These are phyloP conservation scores for Tinea trinotella DNA, from an alignment of 2,888 invertebrate genomes.

Conservation along the genomic window DNA sequence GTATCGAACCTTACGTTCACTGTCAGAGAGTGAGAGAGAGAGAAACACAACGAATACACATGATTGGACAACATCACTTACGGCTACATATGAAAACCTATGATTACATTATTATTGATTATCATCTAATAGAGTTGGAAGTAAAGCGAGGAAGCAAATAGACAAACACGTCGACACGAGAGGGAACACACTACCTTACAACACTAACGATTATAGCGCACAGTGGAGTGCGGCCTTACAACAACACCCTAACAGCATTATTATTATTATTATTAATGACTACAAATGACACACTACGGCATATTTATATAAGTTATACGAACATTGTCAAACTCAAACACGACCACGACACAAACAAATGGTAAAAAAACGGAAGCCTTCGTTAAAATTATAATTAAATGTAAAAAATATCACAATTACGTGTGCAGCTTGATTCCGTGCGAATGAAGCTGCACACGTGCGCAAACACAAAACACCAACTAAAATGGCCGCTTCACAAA, in stretches of 20 bases:
- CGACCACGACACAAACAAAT: constrained; percentile 53
- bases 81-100: too few relatives aligned
- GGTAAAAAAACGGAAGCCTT: constrained; percentile 62
- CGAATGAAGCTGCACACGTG: too few relatives aligned
- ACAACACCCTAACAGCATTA: not conserved
- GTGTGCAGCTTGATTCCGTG: constrained; percentile 73
- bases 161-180: constrained; percentile 25
- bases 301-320: not conserved
- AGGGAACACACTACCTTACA: not conserved
- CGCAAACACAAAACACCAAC: too few relatives aligned
- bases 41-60: not conserved
- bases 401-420: constrained; percentile 71
- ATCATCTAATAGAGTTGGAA: constrained; percentile 41
- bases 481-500: constrained; percentile 78
- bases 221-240: not conserved
- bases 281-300: not conserved
- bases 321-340: constrained; percentile 15
- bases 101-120: constrained; percentile 53
- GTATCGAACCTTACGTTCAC: constrained; percentile 56
- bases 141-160: constrained; percentile 38
- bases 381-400: constrained; percentile 47
- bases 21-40: constrained; percentile 14
- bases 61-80: not conserved
- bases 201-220: not conserved
- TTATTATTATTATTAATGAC: constrained; percentile 22